Base-by-base conservation (phyloP, 2,888 invertebrate genomes). In the Hylaea fasciaria region DNA sequence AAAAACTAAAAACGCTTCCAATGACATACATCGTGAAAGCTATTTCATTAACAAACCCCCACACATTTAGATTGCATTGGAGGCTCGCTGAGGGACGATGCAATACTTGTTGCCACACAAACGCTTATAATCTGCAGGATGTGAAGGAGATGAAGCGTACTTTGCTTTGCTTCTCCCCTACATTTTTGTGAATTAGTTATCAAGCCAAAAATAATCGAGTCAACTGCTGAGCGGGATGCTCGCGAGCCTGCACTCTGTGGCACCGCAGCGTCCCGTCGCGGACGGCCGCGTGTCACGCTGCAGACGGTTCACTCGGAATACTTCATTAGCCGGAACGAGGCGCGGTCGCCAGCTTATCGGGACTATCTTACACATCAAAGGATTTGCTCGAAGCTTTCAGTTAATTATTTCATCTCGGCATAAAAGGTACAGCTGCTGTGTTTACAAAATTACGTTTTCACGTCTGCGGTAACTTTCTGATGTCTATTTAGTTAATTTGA, bases 401-500 rank as follows among this genome's bases (percentile, higher is more conserved):
- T 16, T 51, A 51, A 51, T 51, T 51, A 51, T 51, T 51, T 51
- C 51, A 51, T 29, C 43, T 29, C 12, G 9, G 28, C 41, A 50
- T 41, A 29, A 50, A 50, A 50, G 40, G 50, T 39, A 39, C 22
- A n/a, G 45, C 29, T 22, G 45, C 29, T 22, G 11, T 41, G 40
- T 50, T 50, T 40, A 50, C 14, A 50, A 39, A 47, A 40, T 28
- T 29, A 50, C 13, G 14, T 13, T 16, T 41, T 40, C 50, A 17
- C 14, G 13, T 45, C 45, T 45, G 47, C 28, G 28, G 44, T 35
- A 14, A 12, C 11, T 47, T 47, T 22, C 44, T 12, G 9, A 11
- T 16, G 47, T 45, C 14, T 47, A 47, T 11, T 47, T 47, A 11
- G 32, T 5, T 16, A 32, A 35, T 47, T 47, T 16, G 0, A 47